Evolutionary conservation across 2,797 vertebrate genomes (phyloP), one percentile per base, ranked within the genome.

Genomic region (Myotis myotis): DNA sequence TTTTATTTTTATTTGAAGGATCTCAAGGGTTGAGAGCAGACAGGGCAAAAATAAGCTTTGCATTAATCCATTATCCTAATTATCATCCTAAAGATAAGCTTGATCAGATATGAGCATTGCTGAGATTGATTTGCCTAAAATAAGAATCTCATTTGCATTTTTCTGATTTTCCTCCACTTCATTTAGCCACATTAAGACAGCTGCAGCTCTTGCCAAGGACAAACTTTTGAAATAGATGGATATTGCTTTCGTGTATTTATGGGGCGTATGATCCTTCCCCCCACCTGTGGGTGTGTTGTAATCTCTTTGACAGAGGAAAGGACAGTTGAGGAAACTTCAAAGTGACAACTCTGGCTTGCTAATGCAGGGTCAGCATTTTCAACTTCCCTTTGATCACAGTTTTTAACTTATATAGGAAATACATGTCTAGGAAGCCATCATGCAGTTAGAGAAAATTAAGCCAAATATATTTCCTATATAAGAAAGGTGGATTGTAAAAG

Each of bases 91-190:
- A 96, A 97, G 97, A 96, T 95, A 97, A 97, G 83, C 95, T 85
- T 95, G 97, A 97, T 97, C 96, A 97, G 97, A 97, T 96, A 96
- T 49, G 82, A 97, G 89, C 94, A 84, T 80, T 78, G 86, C 95
- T 89, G 80, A 97, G 96, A 97, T 95, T 97, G 97, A 98, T 97
- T 97, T 97, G 96, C 95, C 96, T 96, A 97, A 97, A 98, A 97
- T 98, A 97, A 97, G 96, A 96, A 94, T 36, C 93, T 95, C 85
- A 97, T 98, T 98, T 98, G 94, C 97, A 98, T 98, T 97, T 97
- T 97, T 95, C 97, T 97, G 97, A 97, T 97, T 97, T 97, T 95
- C 75, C 71, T 74, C 13, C 80, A 96, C 96, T 96, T 96, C 96
- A 97, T 97, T 97, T 97, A 97, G 94, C 84, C 91, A 76, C 93